phyloP scores from a whole-genome alignment of 92 coral and sea anemone species.

The Metridium senile region DNA sequence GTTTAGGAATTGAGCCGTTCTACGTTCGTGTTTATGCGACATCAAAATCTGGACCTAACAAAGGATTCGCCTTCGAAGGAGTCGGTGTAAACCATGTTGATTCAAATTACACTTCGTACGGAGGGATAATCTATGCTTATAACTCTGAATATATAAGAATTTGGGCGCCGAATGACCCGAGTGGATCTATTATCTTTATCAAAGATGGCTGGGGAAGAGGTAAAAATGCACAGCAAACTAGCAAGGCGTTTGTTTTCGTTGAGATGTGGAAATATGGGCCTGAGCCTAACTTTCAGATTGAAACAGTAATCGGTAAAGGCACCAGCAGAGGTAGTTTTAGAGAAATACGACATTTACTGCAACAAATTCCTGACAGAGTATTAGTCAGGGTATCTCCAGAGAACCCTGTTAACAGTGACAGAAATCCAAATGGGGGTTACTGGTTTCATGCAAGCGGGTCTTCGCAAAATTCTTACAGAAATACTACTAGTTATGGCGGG shows the following conservation, averaged over 20 bases:
- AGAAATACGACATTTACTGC: slow-evolving; percentile 71
- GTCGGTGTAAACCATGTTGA: slow-evolving; percentile 90
- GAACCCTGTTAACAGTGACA: slow-evolving; percentile 12
- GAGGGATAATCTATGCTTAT: slow-evolving; percentile 93
- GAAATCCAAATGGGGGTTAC: slow-evolving; percentile 77
- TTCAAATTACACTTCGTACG: slow-evolving; percentile 61
- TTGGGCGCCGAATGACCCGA: slow-evolving; percentile 90
- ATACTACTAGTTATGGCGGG: slow-evolving; percentile 76
- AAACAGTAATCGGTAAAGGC: slow-evolving; percentile 60
- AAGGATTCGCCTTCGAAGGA: slow-evolving; percentile 82
- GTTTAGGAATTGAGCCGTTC: slow-evolving; percentile 79
- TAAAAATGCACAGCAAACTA: slow-evolving; percentile 38
- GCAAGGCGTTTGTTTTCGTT: slow-evolving; percentile 80
- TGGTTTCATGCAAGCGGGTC: slow-evolving; percentile 88
- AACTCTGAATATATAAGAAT: slow-evolving; percentile 78
- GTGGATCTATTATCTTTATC: slow-evolving; percentile 74
- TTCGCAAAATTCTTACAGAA: slow-evolving; percentile 78
- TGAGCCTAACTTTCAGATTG: slow-evolving; percentile 83
- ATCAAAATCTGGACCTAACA: slow-evolving; percentile 55
- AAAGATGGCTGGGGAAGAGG: slow-evolving; percentile 96
- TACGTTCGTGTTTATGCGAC: slow-evolving; percentile 94
- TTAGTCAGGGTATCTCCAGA: slow-evolving; percentile 74
- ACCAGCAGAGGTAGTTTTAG: slow-evolving; percentile 31
- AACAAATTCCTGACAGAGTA: slow-evolving; percentile 85
- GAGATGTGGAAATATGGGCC: slow-evolving; percentile 92